phyloP scores from a whole-genome alignment of 2,113 vertebrate species.

The Hydrolagus affinis region DNA sequence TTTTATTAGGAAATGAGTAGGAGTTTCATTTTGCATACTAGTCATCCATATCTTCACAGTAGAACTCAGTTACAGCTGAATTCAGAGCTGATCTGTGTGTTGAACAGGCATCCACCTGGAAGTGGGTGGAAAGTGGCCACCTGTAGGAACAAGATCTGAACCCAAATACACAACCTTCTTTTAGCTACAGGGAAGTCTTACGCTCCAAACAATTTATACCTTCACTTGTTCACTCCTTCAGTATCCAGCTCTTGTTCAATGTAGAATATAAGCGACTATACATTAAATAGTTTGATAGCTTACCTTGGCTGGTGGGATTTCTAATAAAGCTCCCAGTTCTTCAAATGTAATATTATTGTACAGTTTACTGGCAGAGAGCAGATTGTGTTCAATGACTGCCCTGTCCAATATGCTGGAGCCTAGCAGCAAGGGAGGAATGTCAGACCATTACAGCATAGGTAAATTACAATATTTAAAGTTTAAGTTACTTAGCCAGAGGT shows the following conservation, averaged over 20 bases:
- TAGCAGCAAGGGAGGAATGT: constrained; percentile 40
- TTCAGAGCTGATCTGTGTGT: not conserved
- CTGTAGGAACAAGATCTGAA: not conserved
- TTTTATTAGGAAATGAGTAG: no score
- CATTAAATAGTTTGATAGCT: constrained; percentile 25
- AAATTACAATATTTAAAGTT: not conserved
- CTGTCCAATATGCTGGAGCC: constrained; percentile 96
- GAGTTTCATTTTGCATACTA: not conserved
- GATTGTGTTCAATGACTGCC: constrained; percentile 97
- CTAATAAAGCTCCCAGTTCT: constrained; percentile 88
- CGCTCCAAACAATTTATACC: no score
- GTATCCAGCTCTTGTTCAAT: not conserved
- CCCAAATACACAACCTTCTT: not conserved
- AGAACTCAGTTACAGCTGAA: not conserved
- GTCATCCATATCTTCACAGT: not conserved
- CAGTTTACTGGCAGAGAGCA: constrained; percentile 93
- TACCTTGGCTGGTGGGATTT: constrained; percentile 97
- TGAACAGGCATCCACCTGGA: not conserved
- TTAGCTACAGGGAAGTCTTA: not conserved
- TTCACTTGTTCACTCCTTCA: no score
- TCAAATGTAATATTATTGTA: constrained; percentile 99
- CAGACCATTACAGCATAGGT: constrained; percentile 13
- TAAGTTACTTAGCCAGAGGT: not conserved
- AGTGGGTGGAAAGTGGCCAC: not conserved
- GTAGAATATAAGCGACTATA: not conserved